Base-by-base conservation (phyloP, 2,113 vertebrate species). In the Ancistrus triradiatus region DNA sequence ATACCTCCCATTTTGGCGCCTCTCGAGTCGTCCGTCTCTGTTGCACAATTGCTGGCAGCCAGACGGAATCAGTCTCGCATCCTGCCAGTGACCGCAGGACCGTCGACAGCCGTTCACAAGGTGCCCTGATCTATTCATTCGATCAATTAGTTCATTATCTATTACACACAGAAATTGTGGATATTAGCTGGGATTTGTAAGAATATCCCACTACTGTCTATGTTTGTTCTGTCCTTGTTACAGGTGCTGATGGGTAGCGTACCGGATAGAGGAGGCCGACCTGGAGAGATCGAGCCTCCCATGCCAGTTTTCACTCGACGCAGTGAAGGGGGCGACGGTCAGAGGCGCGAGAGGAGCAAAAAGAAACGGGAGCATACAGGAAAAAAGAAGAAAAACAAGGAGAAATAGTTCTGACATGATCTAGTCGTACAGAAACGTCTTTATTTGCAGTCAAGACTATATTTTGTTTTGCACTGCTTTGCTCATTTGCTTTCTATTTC, bases 191-290 rank as follows among this genome's bases (percentile, higher is more conserved):
- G n/a, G n/a, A n/a, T n/a, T n/a, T n/a, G n/a, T n/a, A n/a, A n/a
- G n/a, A n/a, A n/a, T n/a, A n/a, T n/a, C n/a, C n/a, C n/a, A n/a
- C n/a, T n/a, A n/a, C n/a, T n/a, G n/a, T n/a, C n/a, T n/a, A n/a
- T n/a, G n/a, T n/a, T n/a, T n/a, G n/a, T n/a, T n/a, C n/a, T n/a
- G n/a, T 3, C 31, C 2, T 44, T 33, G 2, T 10, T 14, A 8
- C 74, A 94, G 92, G 81, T 80, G 14, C 58, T 90, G 33, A 94
- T 93, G 91, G 91, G 91, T 22, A 68, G 66, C 0, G 89, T 95
- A 9, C 91, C 93, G 1, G 91, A 95, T 78, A 85, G 91, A 63
- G 92, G 92, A 17, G 92, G 93, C 2, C 83, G 91, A 4, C 92
- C 92, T 0, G 80, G 84, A 24, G 92, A 95, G 75, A 85, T 95